Evolutionary conservation across 2,888 invertebrate genomes (phyloP).

Genomic region (Perithous albicinctus): DNA sequence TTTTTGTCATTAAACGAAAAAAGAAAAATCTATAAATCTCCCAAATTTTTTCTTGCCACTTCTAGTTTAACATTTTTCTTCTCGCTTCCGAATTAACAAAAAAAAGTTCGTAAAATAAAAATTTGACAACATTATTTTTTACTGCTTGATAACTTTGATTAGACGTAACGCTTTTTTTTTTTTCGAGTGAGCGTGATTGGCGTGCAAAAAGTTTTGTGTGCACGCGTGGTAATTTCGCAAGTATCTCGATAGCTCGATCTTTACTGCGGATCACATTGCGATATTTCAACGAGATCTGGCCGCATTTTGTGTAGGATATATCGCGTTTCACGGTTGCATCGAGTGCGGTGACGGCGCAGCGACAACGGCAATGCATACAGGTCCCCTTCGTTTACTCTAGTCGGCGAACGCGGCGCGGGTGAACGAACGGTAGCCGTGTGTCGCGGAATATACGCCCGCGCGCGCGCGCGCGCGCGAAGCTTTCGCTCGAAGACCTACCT

Average conservation of each 20-base stretch:
- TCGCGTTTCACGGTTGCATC: conserved; percentile 69
- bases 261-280: conserved; percentile 24
- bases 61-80: too few species aligned
- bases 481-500: conserved; percentile 41
- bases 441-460: conserved; percentile 11
- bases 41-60: too few species aligned
- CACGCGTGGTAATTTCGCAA: conserved; percentile 40
- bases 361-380: neutral
- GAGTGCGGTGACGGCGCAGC: conserved; percentile 32
- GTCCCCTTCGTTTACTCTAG: conserved; percentile 45
- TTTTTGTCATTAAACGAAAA: too few species aligned
- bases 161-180: too few species aligned
- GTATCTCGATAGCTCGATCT: conserved; percentile 26
- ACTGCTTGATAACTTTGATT: too few species aligned
- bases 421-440: conserved; percentile 31
- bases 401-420: conserved; percentile 55
- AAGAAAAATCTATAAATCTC: too few species aligned
- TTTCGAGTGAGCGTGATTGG: too few species aligned
- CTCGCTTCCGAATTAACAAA: too few species aligned
- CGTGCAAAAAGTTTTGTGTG: neutral
- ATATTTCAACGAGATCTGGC: conserved; percentile 54
- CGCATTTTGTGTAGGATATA: conserved; percentile 57
- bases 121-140: too few species aligned
- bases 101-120: too few species aligned
- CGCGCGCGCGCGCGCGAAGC: conserved; percentile 32